Evolutionary conservation across 2,797 vertebrate genomes (phyloP).

Genomic region (Vipera latastei): DNA sequence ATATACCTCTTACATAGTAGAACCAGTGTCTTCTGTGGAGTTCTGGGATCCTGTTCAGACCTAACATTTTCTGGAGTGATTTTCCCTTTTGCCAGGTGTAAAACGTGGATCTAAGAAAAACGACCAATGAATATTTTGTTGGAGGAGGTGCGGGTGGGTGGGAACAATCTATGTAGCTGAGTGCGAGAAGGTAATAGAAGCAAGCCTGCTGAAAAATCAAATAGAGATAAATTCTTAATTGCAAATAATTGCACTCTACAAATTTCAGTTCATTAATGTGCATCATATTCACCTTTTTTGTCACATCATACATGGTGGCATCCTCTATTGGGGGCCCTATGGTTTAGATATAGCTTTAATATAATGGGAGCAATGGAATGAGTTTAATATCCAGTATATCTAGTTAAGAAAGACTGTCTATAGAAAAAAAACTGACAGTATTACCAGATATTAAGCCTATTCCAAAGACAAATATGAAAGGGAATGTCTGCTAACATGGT

Average conservation of each 20-base stretch:
- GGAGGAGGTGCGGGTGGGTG: not conserved
- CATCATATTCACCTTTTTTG: not conserved
- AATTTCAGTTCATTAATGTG: not conserved
- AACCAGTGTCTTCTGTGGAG: not conserved
- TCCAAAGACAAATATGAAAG: not conserved
- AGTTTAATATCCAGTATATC: not conserved
- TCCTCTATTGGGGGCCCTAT: not conserved
- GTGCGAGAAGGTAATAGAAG: not conserved
- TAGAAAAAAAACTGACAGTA: not conserved
- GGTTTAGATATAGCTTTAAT: not conserved
- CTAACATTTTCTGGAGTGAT: not conserved
- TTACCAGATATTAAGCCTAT: not conserved
- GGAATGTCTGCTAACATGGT: not conserved
- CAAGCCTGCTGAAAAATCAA: not conserved
- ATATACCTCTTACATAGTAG: not conserved
- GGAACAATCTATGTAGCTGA: not conserved
- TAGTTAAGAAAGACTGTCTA: not conserved
- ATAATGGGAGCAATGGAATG: not conserved
- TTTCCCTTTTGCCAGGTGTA: not conserved
- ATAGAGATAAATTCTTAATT: not conserved
- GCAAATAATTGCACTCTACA: not conserved
- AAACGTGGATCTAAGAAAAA: not conserved
- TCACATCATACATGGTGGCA: not conserved
- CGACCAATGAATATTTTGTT: not conserved
- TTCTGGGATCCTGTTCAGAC: not conserved